Percentiles rank a stretch among this genome's conserved stretches.
Evolutionary conservation across 30 jellyfish, hydroid and myxozoan genomes (phyloP).

Genomic region (Rhopilema esculentum): DNA sequence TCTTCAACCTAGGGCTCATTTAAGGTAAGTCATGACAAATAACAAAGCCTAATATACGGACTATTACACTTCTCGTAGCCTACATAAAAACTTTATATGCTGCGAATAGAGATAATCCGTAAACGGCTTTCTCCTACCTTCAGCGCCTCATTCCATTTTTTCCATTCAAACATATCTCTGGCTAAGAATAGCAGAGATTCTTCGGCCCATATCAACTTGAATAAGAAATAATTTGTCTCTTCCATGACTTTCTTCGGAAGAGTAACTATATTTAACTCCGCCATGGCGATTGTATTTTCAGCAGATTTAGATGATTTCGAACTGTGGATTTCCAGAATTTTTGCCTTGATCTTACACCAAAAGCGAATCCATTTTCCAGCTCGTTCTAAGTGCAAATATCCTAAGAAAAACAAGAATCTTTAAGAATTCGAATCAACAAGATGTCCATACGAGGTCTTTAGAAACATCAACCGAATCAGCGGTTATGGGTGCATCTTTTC

Average conservation of each 20-base stretch:
- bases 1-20: too few relatives aligned
- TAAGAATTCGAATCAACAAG: not conserved
- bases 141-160: conserved; percentile 23
- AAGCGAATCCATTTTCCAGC: conserved; percentile 44
- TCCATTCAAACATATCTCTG: conserved; percentile 34
- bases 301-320: conserved; percentile 19
- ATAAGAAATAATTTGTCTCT: conserved; percentile 1
- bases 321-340: conserved; percentile 7
- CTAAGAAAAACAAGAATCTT: conserved; percentile 12
- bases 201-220: conserved; percentile 5
- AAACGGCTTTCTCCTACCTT: too few relatives aligned
- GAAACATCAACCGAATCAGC: too few relatives aligned
- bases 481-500: too few relatives aligned
- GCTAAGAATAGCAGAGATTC: conserved; percentile 5
- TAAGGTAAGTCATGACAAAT: too few relatives aligned
- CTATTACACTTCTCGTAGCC: too few relatives aligned
- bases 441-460: too few relatives aligned
- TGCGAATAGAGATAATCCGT: too few relatives aligned
- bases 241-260: conserved; percentile 1
- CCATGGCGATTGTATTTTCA: conserved; percentile 12
- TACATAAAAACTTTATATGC: too few relatives aligned
- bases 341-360: conserved; percentile 55
- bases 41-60: too few relatives aligned
- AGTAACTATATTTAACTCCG: not conserved
- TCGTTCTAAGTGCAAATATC: conserved; percentile 26